Evolutionary conservation across 2,797 vertebrate genomes (phyloP).

Genomic region (Sorex maritimensis): DNA sequence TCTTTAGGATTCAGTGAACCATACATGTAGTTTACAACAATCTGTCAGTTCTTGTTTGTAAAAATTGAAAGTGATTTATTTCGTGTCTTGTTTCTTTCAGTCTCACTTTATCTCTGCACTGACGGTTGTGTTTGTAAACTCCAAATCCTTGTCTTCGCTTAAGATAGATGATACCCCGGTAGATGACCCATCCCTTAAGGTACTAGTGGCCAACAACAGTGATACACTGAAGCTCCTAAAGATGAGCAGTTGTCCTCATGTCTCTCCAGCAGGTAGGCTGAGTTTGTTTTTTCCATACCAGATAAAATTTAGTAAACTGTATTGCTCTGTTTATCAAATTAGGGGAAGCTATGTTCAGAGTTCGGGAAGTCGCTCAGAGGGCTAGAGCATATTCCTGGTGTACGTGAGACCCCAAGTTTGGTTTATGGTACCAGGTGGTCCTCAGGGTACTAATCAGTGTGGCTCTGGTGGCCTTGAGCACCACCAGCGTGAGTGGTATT

Average conservation of each 20-base stretch:
- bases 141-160: constrained; percentile 97
- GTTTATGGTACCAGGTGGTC: not conserved
- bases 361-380: too few relatives aligned
- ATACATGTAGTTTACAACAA: constrained; percentile 9
- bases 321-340: constrained; percentile 26
- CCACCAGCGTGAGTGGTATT: too few relatives aligned
- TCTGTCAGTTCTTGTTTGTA: constrained; percentile 15
- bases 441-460: too few relatives aligned
- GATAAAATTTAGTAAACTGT: constrained; percentile 47
- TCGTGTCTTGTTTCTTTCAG: constrained; percentile 89
- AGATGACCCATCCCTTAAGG: constrained; percentile 98
- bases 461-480: too few relatives aligned
- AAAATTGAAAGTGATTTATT: constrained; percentile 56
- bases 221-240: constrained; percentile 97
- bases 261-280: constrained; percentile 97
- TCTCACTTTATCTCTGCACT: constrained; percentile 99
- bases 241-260: constrained; percentile 99
- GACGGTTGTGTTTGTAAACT: constrained; percentile 99
- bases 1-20: constrained; percentile 33
- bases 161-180: constrained; percentile 99
- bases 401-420: not conserved
- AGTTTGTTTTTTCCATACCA: not conserved
- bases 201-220: constrained; percentile 98
- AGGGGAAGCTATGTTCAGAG: not conserved
- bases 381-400: too few relatives aligned